Evolutionary conservation across 2,888 invertebrate genomes (phyloP).

Genomic region (Drosophila niveifrons): DNA sequence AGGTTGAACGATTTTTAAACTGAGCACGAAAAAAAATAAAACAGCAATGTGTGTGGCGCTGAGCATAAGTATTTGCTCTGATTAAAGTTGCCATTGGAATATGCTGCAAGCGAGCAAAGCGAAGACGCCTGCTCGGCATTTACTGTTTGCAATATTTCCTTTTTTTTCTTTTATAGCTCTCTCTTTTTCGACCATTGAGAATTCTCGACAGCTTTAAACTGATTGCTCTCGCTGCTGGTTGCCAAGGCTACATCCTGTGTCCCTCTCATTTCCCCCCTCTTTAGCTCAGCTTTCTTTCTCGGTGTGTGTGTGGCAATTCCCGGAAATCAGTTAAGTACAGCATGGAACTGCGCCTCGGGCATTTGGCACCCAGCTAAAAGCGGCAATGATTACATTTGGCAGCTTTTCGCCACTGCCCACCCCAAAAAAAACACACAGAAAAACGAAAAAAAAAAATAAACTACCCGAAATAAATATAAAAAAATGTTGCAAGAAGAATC

Average conservation of each 20-base stretch:
- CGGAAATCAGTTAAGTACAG: conserved; percentile 76
- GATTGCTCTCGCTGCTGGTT: conserved; percentile 68
- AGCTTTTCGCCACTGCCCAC: conserved; percentile 37
- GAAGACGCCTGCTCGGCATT: conserved; percentile 43
- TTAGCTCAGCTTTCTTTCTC: conserved; percentile 21
- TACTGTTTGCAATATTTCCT: conserved; percentile 60
- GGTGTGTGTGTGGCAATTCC: conserved; percentile 45
- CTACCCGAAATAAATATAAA: conserved; percentile 1
- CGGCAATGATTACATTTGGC: conserved; percentile 67
- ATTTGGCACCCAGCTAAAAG: conserved; percentile 59
- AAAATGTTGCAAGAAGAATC: conserved; percentile 47
- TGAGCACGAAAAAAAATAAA: background rate
- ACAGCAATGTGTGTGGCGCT: conserved; percentile 22
- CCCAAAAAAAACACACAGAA: background rate
- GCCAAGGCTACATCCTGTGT: conserved; percentile 52
- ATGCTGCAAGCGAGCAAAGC: conserved; percentile 11
- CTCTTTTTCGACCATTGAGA: conserved; percentile 54
- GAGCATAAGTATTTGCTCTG: conserved; percentile 42
- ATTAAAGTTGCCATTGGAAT: conserved; percentile 58
- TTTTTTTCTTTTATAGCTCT: conserved; percentile 57
- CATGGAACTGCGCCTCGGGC: conserved; percentile 58
- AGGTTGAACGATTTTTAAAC: conserved; percentile 36
- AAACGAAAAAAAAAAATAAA: background rate
- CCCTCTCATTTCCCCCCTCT: conserved; percentile 17
- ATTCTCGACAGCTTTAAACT: conserved; percentile 74